phyloP scores from a whole-genome alignment of 2,888 invertebrate species.

The Conchocele bisecta region DNA sequence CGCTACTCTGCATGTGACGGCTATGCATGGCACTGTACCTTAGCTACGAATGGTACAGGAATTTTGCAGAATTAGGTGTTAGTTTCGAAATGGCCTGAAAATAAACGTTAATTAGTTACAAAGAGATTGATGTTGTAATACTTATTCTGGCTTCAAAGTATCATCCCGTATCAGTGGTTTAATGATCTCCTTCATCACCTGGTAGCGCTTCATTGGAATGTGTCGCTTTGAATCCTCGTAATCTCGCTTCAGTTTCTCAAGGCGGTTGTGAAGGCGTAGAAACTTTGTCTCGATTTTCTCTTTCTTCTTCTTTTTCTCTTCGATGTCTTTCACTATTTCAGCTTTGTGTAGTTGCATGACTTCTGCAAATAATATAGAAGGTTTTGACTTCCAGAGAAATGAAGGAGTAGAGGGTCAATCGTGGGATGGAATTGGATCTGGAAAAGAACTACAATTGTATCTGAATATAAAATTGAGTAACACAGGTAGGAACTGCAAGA shows the following conservation, averaged over 20 bases:
- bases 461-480: neutral
- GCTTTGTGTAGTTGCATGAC: slow-evolving; percentile 47
- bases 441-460: neutral
- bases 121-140: too few relatives aligned
- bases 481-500: neutral
- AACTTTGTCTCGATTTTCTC: slow-evolving; percentile 47
- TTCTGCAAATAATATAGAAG: slow-evolving; percentile 17
- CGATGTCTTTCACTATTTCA: slow-evolving; percentile 53
- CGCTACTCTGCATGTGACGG: too few relatives aligned
- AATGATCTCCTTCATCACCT: slow-evolving; percentile 98
- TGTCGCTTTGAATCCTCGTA: slow-evolving; percentile 96
- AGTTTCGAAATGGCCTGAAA: too few relatives aligned
- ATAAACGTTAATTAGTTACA: too few relatives aligned
- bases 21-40: too few relatives aligned
- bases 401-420: too few relatives aligned
- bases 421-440: neutral
- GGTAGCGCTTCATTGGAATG: slow-evolving; percentile 96
- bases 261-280: slow-evolving; percentile 49
- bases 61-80: too few relatives aligned
- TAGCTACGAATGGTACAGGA: too few relatives aligned
- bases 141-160: slow-evolving; percentile 21
- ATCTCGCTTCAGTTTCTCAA: slow-evolving; percentile 86
- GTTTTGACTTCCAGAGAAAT: neutral
- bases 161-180: slow-evolving; percentile 84
- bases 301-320: slow-evolving; percentile 52